Evolutionary conservation across 1,140 invertebrate genomes (phyloP).

Genomic region (Plutomurus gul): DNA sequence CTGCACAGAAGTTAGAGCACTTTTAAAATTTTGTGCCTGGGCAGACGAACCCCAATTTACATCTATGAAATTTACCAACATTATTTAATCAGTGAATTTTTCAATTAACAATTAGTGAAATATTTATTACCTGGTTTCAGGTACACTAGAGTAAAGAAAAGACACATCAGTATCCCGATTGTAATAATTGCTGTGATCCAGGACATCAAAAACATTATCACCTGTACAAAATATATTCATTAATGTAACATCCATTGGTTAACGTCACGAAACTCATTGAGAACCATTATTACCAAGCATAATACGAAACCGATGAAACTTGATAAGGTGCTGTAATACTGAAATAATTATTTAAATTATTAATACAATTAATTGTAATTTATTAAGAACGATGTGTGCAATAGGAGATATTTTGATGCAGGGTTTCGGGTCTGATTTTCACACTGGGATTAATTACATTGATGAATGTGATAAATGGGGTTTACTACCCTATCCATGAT

Average conservation of each 20-base stretch:
- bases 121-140: constrained; percentile 47
- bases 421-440: too few species aligned
- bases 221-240: too few species aligned
- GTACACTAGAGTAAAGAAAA: constrained; percentile 63
- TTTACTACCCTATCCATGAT: too few species aligned
- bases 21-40: constrained; percentile 66
- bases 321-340: constrained; percentile 64
- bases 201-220: constrained; percentile 27
- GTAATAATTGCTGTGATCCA: constrained; percentile 69
- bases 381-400: too few species aligned
- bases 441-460: too few species aligned
- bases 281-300: constrained; percentile 77
- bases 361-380: background rate
- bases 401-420: too few species aligned
- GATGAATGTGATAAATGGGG: too few species aligned
- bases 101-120: background rate
- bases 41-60: constrained; percentile 69
- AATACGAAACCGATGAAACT: constrained; percentile 62
- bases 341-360: too few species aligned
- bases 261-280: too few species aligned
- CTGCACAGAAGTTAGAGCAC: constrained; percentile 62
- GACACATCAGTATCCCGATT: constrained; percentile 60
- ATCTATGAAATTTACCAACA: constrained; percentile 57
- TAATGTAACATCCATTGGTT: too few species aligned
- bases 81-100: background rate